Conservation (phyloP, 2,113 vertebrate genomes). For the Sakesphorus luctuosus region DNA sequence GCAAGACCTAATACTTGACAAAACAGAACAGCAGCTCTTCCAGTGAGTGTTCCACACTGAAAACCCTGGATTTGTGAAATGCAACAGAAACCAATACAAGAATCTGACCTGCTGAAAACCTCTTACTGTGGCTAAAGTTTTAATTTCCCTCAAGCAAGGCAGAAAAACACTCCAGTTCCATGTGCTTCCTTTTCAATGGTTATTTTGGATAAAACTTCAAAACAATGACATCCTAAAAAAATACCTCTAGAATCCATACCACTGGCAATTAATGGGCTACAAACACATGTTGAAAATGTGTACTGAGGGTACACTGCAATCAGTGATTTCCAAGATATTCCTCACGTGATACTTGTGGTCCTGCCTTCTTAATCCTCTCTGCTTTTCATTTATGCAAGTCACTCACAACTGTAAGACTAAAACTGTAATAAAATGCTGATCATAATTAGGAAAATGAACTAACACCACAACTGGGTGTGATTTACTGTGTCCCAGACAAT, state of each 20-base stretch:
- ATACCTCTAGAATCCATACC: slow-evolving; percentile 16
- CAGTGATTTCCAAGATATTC: slow-evolving; percentile 40
- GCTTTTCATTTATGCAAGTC: slow-evolving; percentile 49
- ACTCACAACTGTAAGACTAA: background rate
- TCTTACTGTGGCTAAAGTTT: slow-evolving; percentile 17
- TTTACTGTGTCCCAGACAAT: background rate
- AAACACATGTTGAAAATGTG: slow-evolving; percentile 55
- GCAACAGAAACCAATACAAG: background rate
- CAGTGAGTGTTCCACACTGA: background rate
- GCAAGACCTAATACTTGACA: background rate
- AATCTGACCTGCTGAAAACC: slow-evolving; percentile 46
- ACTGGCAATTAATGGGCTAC: slow-evolving; percentile 37
- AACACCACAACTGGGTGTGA: background rate
- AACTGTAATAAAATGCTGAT: background rate
- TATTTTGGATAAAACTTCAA: slow-evolving; percentile 57
- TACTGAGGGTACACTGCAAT: slow-evolving; percentile 9
- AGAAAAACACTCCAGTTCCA: slow-evolving; percentile 24
- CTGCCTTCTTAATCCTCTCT: slow-evolving; percentile 20
- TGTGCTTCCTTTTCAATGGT: slow-evolving; percentile 33
- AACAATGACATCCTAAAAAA: slow-evolving; percentile 26
- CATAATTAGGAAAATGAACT: background rate
- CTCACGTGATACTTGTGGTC: background rate
- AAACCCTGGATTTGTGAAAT: background rate
- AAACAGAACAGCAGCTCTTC: background rate
- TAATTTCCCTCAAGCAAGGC: slow-evolving; percentile 29